Conservation (phyloP, 2,113 vertebrate species). For the Scalopus aquaticus region DNA sequence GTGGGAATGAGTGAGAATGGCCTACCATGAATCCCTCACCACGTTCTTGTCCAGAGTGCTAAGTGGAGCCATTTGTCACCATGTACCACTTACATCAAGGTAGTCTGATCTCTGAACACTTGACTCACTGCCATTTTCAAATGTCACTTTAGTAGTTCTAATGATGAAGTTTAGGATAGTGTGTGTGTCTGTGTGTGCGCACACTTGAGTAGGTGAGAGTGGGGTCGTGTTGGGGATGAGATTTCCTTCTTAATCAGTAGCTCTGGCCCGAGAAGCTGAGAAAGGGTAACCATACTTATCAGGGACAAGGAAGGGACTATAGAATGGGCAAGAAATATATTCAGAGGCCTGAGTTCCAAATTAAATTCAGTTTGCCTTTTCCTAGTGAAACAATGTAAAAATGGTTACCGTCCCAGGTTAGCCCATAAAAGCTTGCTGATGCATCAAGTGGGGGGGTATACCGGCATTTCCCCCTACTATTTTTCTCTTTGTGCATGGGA, state of each 20-base stretch:
- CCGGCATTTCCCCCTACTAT: neutral
- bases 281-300: too few relatives aligned
- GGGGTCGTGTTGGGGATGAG: neutral
- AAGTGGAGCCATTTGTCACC: neutral
- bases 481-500: neutral
- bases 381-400: neutral
- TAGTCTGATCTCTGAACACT: neutral
- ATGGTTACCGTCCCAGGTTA: neutral
- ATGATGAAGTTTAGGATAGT: neutral
- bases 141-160: neutral
- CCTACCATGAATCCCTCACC: fast-evolving
- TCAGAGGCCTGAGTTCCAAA: neutral
- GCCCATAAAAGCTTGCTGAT: neutral
- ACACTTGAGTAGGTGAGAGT: too few relatives aligned
- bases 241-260: neutral
- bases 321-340: too few relatives aligned
- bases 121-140: neutral
- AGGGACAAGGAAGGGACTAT: neutral
- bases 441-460: too few relatives aligned
- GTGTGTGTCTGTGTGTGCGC: too few relatives aligned
- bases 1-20: too few relatives aligned
- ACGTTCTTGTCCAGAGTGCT: neutral
- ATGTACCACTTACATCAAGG: too few relatives aligned
- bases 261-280: neutral
- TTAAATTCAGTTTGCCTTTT: neutral